Base-by-base conservation (phyloP, 2,797 vertebrate genomes). In the Podargus strigoides region DNA sequence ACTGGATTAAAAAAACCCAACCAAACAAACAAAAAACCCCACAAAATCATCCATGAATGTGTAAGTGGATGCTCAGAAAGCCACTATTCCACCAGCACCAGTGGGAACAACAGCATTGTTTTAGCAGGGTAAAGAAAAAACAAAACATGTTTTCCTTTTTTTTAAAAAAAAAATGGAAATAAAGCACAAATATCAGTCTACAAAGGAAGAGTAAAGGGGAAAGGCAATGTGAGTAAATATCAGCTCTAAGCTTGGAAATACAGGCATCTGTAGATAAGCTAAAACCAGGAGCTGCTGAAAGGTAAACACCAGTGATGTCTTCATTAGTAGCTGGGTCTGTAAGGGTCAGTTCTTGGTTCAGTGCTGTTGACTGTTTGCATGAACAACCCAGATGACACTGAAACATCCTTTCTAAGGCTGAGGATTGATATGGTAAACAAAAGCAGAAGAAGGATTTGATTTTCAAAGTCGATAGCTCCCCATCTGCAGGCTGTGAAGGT, bases 401-500 rank as follows among this genome's bases (percentile, higher is more conserved):
- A 72, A 84, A 78, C 22, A 82, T 39, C 86, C 60, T 47, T 41
- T 28, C 39, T 55, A 58, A 76, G n/a, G 42, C 69, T 39, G 10
- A 68, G 34, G 44, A 41, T 80, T 27, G 13, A 49, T 60, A 60
- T 1, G 7, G 49, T 12, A 42, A 52, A 24, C 6, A 52, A 50
- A 80, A 36, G 5, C 28, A 55, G 34, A 8, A 59, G n/a, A 2
- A 69, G 3, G 3, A 64, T 52, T 64, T 75, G 66, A 62, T 50
- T 66, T 82, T n/a, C n/a, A n/a, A n/a, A n/a, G n/a, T n/a, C n/a
- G n/a, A n/a, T n/a, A n/a, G n/a, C 27, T 11, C 7, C 4, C 1
- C 0, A 0, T 2, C 7, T 42, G 55, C 74, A 42, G n/a, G 3
- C 18, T 4, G 2, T 49, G 78, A 60, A 56, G 37, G 26, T 2